Conservation (phyloP, 2,888 invertebrate species). For the Antitype chi region DNA sequence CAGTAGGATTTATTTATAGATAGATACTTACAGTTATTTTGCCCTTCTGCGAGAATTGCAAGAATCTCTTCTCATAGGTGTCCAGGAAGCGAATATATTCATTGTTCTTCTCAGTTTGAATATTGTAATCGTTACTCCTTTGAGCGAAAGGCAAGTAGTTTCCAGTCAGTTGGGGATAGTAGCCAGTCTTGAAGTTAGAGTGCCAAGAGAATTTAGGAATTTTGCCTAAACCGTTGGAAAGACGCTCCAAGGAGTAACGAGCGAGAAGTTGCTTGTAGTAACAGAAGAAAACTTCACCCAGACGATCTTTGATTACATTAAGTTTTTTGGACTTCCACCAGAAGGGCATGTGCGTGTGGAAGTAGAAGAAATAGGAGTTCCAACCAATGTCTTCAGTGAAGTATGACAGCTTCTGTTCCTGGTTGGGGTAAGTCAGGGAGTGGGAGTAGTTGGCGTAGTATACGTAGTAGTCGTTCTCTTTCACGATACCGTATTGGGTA, state of each 20-base stretch:
- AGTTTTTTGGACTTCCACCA: no score
- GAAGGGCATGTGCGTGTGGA: conserved; percentile 87
- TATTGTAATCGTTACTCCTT: conserved; percentile 91
- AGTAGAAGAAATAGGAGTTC: conserved; percentile 92
- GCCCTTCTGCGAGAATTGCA: conserved; percentile 88
- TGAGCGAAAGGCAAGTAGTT: no score
- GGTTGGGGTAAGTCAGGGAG: conserved; percentile 75
- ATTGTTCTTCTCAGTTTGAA: conserved; percentile 86
- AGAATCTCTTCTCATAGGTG: conserved; percentile 90
- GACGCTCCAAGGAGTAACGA: no score
- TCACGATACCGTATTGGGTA: conserved; percentile 81
- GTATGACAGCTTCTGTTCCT: conserved; percentile 92
- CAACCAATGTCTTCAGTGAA: conserved; percentile 93
- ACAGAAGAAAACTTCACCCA: no score
- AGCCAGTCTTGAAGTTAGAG: no score
- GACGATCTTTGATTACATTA: no score
- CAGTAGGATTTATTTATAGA: neutral
- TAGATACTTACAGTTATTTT: conserved; percentile 89
- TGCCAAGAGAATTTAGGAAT: no score
- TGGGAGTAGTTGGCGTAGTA: no score
- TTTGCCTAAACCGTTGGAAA: no score
- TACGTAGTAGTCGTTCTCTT: conserved; percentile 64
- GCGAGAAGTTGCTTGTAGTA: no score
- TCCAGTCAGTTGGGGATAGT: no score
- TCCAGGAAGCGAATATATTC: conserved; percentile 90